Base-by-base conservation (phyloP, 2,797 vertebrate species). In the Lagocephalus sceleratus region DNA sequence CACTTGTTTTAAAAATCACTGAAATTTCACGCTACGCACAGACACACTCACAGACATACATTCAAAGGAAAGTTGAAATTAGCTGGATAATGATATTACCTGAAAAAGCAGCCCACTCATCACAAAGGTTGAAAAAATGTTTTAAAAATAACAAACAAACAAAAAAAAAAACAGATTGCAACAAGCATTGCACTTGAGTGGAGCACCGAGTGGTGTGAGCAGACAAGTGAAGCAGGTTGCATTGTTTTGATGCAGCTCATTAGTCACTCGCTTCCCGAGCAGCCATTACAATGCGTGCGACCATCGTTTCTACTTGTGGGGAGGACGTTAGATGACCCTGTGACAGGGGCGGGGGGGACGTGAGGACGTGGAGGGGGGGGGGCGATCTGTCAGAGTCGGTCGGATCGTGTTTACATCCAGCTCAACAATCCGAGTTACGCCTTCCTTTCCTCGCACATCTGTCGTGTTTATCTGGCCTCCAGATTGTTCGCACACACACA, bases 251-350 rank as follows among this genome's bases (percentile, higher is more conserved):
- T 77, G 61, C 46, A 68, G 75, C 71, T 81, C 76, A 83, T 85
- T 81, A 78, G 76, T 61, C 59, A 63, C 54, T 79, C 66, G 74
- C 74, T 85, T 82, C 83, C 86, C 65, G 81, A 75, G 73, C 57
- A 39, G 51, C 82, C 75, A 83, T 86, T 82, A 79, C 76, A 78
- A 73, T 76, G 71, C 84, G 79, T 67, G 74, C 75, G 65, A 63
- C 78, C 73, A 79, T 83, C 81, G 82, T 71, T 40, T 57, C 73
- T 68, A 63, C 79, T 83, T 72, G 71, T 41, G 53, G 66, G 47
- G 39, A 60, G 60, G 61, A 55, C 43, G 66, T 67, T 54, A 26
- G 60, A 60, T 23, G 39, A 49, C 71, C 69, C 64, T 75, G 57
- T 74, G 79, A 81, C 63, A 43, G 68, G 51, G n/a, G n/a, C n/a